Evolutionary conservation across 2,888 invertebrate genomes (phyloP).

Genomic region (Melitaea athalia): DNA sequence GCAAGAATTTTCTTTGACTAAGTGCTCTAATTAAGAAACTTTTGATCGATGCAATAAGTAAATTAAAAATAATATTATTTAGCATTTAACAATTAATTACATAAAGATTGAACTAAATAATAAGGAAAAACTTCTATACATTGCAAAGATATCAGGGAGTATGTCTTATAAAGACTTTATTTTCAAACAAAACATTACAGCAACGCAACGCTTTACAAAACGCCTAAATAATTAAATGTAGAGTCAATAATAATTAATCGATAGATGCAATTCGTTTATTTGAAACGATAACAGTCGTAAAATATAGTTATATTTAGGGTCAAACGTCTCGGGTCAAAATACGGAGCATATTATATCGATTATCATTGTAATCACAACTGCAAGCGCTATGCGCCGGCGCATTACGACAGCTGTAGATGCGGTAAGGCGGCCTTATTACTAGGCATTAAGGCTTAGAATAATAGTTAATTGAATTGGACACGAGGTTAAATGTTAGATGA

Average conservation of each 20-base stretch:
- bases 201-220: neutral
- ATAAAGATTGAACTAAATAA: too few relatives aligned
- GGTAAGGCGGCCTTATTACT: neutral
- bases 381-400: slow-evolving; percentile 14
- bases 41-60: too few relatives aligned
- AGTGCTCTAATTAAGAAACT: neutral
- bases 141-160: too few relatives aligned
- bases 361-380: slow-evolving; percentile 9
- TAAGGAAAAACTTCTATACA: too few relatives aligned
- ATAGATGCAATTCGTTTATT: neutral
- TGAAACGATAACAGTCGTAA: neutral
- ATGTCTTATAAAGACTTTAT: too few relatives aligned
- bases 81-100: neutral
- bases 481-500: slow-evolving; percentile 50
- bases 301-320: slow-evolving; percentile 4
- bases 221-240: neutral
- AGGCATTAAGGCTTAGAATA: neutral
- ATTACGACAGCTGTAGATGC: neutral
- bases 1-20: too few relatives aligned
- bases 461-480: slow-evolving; percentile 25
- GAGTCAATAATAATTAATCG: neutral
- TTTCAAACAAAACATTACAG: neutral
- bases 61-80: neutral
- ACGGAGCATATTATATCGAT: slow-evolving; percentile 19
- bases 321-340: slow-evolving; percentile 6